Conservation (phyloP, 1,140 invertebrate species). For the Diachasma alloeum region DNA sequence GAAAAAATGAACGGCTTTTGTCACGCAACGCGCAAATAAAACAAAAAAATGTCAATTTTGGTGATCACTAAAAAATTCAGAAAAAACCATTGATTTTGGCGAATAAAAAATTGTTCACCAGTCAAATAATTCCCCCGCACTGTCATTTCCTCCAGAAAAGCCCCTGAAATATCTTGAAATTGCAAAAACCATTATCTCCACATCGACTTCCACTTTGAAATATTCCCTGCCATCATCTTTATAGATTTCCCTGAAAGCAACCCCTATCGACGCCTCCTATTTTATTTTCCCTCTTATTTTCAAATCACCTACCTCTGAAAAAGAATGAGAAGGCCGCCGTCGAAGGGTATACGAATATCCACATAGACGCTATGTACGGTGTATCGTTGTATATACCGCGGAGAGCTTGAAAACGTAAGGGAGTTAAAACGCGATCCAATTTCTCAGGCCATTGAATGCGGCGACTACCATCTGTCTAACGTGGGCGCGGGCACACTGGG, state of each 20-base stretch:
- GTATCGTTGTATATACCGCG: neutral
- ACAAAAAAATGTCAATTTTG: too few species aligned
- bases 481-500: constrained; percentile 39
- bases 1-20: too few species aligned
- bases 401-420: constrained; percentile 55
- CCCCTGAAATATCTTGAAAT: neutral
- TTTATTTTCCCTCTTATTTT: neutral
- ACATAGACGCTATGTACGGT: neutral
- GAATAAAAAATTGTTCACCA: too few species aligned
- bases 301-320: neutral
- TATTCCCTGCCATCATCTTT: neutral
- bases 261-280: neutral
- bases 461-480: constrained; percentile 66
- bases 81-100: too few species aligned
- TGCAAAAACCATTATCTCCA: too few species aligned
- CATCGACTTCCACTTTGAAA: neutral
- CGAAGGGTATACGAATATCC: neutral
- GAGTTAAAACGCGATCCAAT: constrained; percentile 67
- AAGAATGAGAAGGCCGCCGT: neutral
- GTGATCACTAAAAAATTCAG: too few species aligned
- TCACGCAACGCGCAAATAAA: too few species aligned
- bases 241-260: neutral
- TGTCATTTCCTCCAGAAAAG: too few species aligned
- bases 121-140: too few species aligned
- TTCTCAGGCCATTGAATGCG: constrained; percentile 67